phyloP scores from a whole-genome alignment of 92 coral and sea anemone genomes.

The Siderastrea radians region DNA sequence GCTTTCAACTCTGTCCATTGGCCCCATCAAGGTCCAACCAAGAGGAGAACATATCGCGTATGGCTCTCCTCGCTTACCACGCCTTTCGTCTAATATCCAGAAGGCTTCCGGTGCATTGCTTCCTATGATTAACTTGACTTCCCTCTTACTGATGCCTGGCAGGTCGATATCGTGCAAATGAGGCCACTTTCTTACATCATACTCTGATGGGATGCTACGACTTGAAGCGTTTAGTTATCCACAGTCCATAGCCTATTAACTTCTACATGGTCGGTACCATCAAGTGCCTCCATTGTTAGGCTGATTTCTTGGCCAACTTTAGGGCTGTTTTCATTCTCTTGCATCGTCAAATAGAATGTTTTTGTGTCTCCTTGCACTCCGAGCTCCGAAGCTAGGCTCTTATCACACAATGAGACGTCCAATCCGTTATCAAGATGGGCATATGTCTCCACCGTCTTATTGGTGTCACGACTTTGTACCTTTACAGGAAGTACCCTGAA shows the following conservation, averaged over 20 bases:
- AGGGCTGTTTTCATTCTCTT: slow-evolving; percentile 37
- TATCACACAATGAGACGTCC: slow-evolving; percentile 53
- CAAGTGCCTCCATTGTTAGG: slow-evolving; percentile 36
- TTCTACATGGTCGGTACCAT: slow-evolving; percentile 28
- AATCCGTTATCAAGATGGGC: slow-evolving; percentile 69
- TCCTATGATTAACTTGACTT: slow-evolving; percentile 47
- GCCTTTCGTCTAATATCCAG: slow-evolving; percentile 63
- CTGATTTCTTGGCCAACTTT: slow-evolving; percentile 25
- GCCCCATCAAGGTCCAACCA: slow-evolving; percentile 41
- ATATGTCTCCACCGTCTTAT: slow-evolving; percentile 41
- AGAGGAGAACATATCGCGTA: slow-evolving; percentile 49
- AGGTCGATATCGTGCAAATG: slow-evolving; percentile 39
- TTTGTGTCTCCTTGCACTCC: slow-evolving; percentile 33
- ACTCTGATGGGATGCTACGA: slow-evolving; percentile 43
- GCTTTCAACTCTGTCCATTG: background rate
- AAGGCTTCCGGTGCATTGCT: slow-evolving; percentile 53
- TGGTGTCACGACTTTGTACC: background rate
- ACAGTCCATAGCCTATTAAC: slow-evolving; percentile 58
- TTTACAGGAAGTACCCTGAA: slow-evolving; percentile 7
- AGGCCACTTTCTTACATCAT: slow-evolving; percentile 40
- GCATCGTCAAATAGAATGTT: slow-evolving; percentile 55
- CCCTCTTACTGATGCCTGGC: slow-evolving; percentile 15
- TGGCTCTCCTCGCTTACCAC: slow-evolving; percentile 42
- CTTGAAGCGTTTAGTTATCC: slow-evolving; percentile 29
- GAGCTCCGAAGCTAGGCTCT: slow-evolving; percentile 44